Evolutionary conservation across 2,797 vertebrate species (phyloP).

Genomic region (Staurois parvus): DNA sequence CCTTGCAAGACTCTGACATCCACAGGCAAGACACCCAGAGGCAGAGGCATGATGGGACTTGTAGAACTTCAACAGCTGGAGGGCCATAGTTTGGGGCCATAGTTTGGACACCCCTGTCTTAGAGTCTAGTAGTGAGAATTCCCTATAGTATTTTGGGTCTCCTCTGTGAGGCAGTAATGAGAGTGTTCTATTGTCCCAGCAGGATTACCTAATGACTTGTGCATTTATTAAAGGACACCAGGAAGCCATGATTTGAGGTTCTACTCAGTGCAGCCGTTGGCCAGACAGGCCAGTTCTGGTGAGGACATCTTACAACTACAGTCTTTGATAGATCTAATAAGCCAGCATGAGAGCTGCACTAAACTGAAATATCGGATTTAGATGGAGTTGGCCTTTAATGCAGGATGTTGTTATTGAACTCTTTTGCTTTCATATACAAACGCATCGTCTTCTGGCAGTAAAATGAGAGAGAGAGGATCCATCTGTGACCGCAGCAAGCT

Average conservation of each 20-base stretch:
- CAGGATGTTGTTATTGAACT: slow-evolving; percentile 1
- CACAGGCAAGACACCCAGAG: too few relatives aligned
- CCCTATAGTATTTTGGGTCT: too few relatives aligned
- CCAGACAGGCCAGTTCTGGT: neutral
- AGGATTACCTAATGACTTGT: neutral
- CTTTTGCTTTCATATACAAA: slow-evolving; percentile 5
- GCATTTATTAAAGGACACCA: too few relatives aligned
- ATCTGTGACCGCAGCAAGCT: slow-evolving; percentile 51
- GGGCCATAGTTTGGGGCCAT: too few relatives aligned
- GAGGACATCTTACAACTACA: neutral
- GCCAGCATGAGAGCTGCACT: neutral
- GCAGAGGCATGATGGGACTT: too few relatives aligned
- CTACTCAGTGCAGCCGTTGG: neutral
- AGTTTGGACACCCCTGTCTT: too few relatives aligned
- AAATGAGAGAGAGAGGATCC: slow-evolving; percentile 25
- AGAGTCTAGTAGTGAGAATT: too few relatives aligned
- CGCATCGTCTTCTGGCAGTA: slow-evolving; percentile 39
- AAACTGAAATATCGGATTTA: neutral
- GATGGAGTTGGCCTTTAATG: neutral
- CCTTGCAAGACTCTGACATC: too few relatives aligned
- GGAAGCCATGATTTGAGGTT: neutral
- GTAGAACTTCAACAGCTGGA: too few relatives aligned
- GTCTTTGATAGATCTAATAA: neutral
- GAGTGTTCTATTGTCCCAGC: neutral
- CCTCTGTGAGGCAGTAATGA: too few relatives aligned